These are phyloP conservation scores for Eurystomus gularis DNA, from an alignment of 2,113 vertebrate genomes.

Conservation along the genomic window DNA sequence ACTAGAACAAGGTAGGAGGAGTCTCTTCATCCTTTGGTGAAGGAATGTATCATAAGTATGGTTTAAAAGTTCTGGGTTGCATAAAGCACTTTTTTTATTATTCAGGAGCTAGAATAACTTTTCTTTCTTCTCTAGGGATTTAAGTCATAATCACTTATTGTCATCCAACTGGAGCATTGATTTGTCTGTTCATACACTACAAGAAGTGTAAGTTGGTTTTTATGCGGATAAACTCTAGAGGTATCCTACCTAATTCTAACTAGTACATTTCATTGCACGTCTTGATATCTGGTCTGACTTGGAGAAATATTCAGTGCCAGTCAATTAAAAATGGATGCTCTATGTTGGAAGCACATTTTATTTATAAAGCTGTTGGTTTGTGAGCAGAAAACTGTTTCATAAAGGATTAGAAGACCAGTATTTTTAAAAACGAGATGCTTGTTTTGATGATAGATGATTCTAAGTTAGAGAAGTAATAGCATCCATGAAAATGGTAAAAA, in stretches of 20 bases:
- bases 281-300: background rate
- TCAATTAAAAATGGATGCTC: background rate
- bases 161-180: constrained; percentile 76
- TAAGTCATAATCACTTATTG: constrained; percentile 78
- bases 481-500: background rate
- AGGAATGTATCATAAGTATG: background rate
- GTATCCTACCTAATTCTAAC: background rate
- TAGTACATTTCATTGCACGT: background rate
- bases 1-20: background rate
- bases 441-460: background rate
- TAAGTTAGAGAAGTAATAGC: background rate
- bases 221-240: background rate
- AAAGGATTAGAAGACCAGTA: background rate
- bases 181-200: constrained; percentile 69
- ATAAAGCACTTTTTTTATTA: background rate
- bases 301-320: background rate
- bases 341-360: background rate
- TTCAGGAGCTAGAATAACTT: background rate
- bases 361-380: background rate
- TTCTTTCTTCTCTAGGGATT: constrained; percentile 72
- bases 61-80: background rate
- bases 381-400: background rate
- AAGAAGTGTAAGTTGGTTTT: constrained; percentile 80
- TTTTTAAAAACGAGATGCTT: background rate
- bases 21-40: background rate